Conservation (phyloP, 2,888 invertebrate genomes). For the Orchesella flavescens region DNA sequence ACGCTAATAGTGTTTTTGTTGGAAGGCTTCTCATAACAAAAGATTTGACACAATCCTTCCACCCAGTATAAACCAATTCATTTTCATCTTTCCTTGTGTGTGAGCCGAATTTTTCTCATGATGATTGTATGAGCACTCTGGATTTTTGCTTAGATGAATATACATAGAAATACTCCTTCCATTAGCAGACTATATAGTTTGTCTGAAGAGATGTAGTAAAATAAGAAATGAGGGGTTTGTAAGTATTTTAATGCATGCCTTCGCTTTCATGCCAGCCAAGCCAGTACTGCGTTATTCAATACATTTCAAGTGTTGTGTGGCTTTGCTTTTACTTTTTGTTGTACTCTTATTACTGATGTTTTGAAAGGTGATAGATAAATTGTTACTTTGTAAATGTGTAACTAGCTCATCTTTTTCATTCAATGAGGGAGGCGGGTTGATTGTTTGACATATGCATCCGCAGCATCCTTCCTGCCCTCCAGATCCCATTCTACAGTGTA, state of each 20-base stretch:
- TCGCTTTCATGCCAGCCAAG: neutral
- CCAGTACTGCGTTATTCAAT: neutral
- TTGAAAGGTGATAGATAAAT: slow-evolving; percentile 29
- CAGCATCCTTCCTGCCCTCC: neutral
- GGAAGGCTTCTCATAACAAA: neutral
- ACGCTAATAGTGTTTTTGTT: neutral
- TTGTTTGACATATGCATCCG: slow-evolving; percentile 24
- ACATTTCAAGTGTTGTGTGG: neutral
- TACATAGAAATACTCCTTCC: neutral
- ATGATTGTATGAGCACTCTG: no score
- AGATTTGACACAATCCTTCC: neutral
- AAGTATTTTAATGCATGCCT: neutral
- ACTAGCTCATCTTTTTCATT: slow-evolving; percentile 3
- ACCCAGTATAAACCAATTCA: neutral
- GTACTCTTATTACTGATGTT: slow-evolving; percentile 11
- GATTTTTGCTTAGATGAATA: no score
- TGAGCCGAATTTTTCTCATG: neutral
- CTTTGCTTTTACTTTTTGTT: neutral
- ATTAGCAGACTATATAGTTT: neutral
- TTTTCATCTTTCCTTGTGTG: neutral
- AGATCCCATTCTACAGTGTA: neutral
- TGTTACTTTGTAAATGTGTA: slow-evolving; percentile 21
- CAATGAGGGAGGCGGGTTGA: neutral
- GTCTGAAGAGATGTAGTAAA: no score
- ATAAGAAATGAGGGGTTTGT: neutral